These are phyloP conservation scores for Fratercula arctica DNA, from an alignment of 2,797 vertebrate genomes.

Conservation along the genomic window DNA sequence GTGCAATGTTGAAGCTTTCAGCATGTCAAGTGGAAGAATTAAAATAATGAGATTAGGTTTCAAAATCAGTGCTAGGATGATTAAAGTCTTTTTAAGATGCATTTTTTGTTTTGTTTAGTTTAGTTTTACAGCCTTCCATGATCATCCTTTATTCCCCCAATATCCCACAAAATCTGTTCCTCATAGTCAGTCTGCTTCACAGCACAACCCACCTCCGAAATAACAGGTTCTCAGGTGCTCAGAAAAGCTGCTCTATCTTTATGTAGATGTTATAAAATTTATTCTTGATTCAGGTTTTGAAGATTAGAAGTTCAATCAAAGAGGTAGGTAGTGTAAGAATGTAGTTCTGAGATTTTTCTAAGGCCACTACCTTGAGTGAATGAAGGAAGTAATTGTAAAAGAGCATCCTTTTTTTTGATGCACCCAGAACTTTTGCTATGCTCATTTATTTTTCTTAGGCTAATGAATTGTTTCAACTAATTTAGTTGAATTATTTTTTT, in stretches of 20 bases:
- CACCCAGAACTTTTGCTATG: neutral
- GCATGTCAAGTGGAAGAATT: neutral
- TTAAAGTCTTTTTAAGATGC: neutral
- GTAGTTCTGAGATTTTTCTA: neutral
- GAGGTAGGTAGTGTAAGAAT: neutral
- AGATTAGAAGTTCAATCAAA: neutral
- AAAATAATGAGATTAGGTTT: neutral
- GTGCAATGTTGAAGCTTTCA: neutral
- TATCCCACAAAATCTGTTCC: neutral
- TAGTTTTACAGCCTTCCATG: neutral
- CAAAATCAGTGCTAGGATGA: neutral
- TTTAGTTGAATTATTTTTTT: neutral
- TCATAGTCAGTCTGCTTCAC: neutral
- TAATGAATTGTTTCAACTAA: neutral
- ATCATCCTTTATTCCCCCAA: accelerated
- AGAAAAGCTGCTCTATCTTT: neutral
- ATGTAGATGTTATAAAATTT: neutral
- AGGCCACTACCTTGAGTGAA: neutral
- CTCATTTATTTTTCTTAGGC: neutral
- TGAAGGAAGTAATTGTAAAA: neutral
- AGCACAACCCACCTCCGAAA: neutral
- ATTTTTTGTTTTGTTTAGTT: neutral
- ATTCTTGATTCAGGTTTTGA: neutral
- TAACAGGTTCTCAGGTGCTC: neutral
- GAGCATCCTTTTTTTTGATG: neutral